Percentiles rank a stretch among this genome's conserved stretches.
Conservation (phyloP, 2,888 invertebrate genomes). For the Alentia gelatinosa region DNA sequence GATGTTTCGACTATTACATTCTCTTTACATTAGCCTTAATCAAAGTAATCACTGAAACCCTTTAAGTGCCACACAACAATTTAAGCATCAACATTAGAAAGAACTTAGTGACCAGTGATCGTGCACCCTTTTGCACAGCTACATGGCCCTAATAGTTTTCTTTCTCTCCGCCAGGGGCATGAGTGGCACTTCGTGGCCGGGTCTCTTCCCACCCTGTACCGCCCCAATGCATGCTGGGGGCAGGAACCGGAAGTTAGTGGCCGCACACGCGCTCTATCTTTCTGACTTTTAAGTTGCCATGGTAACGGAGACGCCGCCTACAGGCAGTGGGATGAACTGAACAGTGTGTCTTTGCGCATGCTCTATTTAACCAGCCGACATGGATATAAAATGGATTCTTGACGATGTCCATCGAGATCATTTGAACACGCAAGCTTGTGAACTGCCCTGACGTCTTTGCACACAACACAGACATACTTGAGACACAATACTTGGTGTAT, state of each 20-base stretch:
- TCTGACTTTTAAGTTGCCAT: neutral
- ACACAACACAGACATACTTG: no score
- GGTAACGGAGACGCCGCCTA: neutral
- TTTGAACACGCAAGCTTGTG: no score
- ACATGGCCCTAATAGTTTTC: neutral
- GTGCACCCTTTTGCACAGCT: no score
- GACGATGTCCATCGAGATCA: no score
- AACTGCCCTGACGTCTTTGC: no score
- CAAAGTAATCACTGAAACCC: neutral
- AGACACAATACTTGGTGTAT: no score
- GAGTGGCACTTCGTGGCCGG: slow-evolving; percentile 36
- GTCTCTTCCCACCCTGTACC: neutral
- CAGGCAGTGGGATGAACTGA: neutral
- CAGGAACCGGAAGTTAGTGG: neutral
- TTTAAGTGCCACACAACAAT: no score
- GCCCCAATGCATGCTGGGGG: slow-evolving; percentile 48
- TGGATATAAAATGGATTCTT: no score
- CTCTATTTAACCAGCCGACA: no score
- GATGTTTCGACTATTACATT: no score
- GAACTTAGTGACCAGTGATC: neutral
- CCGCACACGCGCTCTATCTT: slow-evolving; percentile 24
- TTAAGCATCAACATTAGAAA: neutral
- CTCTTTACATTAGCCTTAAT: no score
- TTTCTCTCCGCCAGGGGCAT: slow-evolving; percentile 32
- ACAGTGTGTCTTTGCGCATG: neutral